Conservation (phyloP, 35 echinoderm and acorn worm species). For the Lytechinus pictus region DNA sequence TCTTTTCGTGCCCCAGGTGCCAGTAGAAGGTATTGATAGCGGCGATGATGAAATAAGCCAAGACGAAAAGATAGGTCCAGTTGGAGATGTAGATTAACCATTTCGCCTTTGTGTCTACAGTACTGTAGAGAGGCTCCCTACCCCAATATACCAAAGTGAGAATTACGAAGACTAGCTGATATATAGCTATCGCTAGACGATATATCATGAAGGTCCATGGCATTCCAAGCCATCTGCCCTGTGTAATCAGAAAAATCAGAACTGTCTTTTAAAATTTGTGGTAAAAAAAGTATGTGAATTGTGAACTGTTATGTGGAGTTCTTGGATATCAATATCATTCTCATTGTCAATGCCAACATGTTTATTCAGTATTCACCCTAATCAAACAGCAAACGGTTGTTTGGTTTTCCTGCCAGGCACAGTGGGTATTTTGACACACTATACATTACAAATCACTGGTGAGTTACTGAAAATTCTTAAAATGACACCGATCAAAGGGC, state of each 20-base stretch:
- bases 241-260: not conserved
- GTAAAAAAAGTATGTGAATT: too few species aligned
- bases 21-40: constrained; percentile 59
- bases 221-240: constrained; percentile 73
- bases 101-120: constrained; percentile 73
- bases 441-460: too few species aligned
- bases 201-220: constrained; percentile 67
- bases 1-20: constrained; percentile 40
- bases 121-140: constrained; percentile 55
- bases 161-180: constrained; percentile 57
- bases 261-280: not conserved
- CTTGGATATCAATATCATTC: too few species aligned
- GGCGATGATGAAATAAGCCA: constrained; percentile 44
- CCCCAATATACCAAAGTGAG: constrained; percentile 67
- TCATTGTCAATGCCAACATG: too few species aligned
- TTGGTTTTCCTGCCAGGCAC: too few species aligned
- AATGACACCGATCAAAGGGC: not conserved
- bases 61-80: constrained; percentile 68
- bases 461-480: too few species aligned
- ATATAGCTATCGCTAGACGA: constrained; percentile 59
- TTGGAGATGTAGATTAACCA: constrained; percentile 90
- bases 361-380: not conserved
- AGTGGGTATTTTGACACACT: too few species aligned
- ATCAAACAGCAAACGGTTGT: not conserved
- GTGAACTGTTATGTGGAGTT: too few species aligned